These are phyloP conservation scores for Phataginus tricuspis DNA, from an alignment of 2,797 vertebrate species.

Conservation along the genomic window DNA sequence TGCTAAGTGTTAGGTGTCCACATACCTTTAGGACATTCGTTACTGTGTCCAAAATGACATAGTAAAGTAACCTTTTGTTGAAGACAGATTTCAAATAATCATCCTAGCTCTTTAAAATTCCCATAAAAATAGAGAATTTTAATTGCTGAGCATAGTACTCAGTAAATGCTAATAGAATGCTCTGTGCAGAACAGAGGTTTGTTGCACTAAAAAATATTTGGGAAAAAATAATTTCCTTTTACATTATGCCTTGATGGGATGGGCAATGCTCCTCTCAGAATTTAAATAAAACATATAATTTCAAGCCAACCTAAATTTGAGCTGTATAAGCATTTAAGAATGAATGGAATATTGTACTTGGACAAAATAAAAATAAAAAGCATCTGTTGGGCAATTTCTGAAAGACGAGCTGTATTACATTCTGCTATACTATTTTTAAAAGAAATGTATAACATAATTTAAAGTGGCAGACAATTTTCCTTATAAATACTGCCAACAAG, in stretches of 20 bases:
- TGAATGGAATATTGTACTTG: slow-evolving; percentile 78
- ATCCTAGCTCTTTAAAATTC: neutral
- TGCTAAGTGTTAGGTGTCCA: neutral
- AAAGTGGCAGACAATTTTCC: slow-evolving; percentile 61
- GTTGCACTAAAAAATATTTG: slow-evolving; percentile 66
- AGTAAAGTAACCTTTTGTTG: neutral
- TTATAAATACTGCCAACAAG: slow-evolving; percentile 35
- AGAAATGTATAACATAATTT: slow-evolving; percentile 67
- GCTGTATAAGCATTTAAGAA: slow-evolving; percentile 80
- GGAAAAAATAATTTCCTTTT: slow-evolving; percentile 53
- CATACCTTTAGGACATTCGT: no score
- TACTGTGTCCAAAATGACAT: neutral
- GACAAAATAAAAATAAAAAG: slow-evolving; percentile 76
- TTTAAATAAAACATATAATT: slow-evolving; percentile 82
- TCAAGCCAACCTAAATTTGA: slow-evolving; percentile 77
- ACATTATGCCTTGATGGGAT: neutral
- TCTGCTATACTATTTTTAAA: slow-evolving; percentile 32
- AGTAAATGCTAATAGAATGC: slow-evolving; percentile 55
- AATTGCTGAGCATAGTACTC: slow-evolving; percentile 3
- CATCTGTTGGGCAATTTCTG: slow-evolving; percentile 75
- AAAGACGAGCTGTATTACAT: slow-evolving; percentile 64
- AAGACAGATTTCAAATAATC: slow-evolving; percentile 51
- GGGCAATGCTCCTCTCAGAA: slow-evolving; percentile 67
- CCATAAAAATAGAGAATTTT: slow-evolving; percentile 41
- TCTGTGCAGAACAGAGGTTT: slow-evolving; percentile 37